Evolutionary conservation across 2,888 invertebrate genomes (phyloP).

Genomic region (Agrotis clavis): DNA sequence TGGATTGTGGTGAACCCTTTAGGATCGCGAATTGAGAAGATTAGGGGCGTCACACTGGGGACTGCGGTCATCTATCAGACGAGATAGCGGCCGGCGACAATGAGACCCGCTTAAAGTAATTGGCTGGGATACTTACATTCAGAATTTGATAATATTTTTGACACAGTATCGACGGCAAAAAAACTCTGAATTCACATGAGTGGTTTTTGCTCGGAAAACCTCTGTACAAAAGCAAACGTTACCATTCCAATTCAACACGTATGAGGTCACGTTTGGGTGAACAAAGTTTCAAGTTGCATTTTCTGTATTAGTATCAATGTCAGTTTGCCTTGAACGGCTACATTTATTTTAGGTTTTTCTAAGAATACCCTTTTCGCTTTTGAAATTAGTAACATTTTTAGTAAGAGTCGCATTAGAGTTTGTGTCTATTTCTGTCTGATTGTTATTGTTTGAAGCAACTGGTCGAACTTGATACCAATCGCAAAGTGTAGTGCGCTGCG

Average conservation of each 20-base stretch:
- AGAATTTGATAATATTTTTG: constrained; percentile 33
- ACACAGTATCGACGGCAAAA: not conserved
- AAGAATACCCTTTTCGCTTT: not conserved
- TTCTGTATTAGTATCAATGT: not conserved
- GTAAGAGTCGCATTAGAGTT: not conserved
- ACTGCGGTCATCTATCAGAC: constrained; percentile 70
- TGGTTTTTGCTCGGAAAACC: not conserved
- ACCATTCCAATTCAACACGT: not conserved
- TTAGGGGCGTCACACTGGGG: constrained; percentile 70
- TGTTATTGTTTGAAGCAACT: not conserved
- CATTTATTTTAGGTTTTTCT: not conserved
- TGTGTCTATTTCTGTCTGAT: not conserved
- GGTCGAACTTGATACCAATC: not conserved
- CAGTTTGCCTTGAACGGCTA: not conserved
- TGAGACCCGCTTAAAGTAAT: constrained; percentile 60
- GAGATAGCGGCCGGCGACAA: constrained; percentile 65
- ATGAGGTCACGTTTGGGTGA: not conserved
- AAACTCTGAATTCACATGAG: not conserved
- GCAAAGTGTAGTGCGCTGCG: not conserved
- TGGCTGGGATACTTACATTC: constrained; percentile 40
- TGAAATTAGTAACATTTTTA: not conserved
- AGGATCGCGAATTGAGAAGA: constrained; percentile 70
- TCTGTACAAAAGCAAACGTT: constrained; percentile 8
- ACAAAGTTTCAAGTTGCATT: not conserved
- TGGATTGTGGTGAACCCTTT: constrained; percentile 78